phyloP scores from a whole-genome alignment of 2,113 vertebrate species.

The Oncorhynchus clarkii region DNA sequence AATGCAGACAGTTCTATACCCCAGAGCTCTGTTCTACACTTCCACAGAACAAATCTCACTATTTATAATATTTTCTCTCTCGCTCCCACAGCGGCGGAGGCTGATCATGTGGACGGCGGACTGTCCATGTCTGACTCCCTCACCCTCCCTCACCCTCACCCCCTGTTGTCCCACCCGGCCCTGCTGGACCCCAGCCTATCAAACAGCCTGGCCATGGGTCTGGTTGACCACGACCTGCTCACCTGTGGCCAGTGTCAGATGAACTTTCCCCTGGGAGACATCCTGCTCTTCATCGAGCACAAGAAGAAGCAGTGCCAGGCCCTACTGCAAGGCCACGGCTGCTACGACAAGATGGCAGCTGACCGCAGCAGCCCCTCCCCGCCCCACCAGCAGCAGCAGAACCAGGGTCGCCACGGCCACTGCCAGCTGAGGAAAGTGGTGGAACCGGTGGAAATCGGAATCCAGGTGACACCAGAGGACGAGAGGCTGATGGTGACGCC shows the following conservation, averaged over 20 bases:
- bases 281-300: conserved; percentile 99
- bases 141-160: conserved; percentile 17
- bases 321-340: conserved; percentile 71
- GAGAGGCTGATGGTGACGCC: conserved; percentile 77
- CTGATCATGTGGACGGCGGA: conserved; percentile 87
- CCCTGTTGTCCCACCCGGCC: conserved; percentile 60
- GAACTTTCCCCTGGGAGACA: conserved; percentile 96
- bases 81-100: conserved; percentile 75
- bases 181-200: conserved; percentile 77
- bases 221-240: conserved; percentile 90
- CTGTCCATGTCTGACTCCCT: conserved; percentile 74
- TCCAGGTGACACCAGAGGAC: conserved; percentile 94
- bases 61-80: neutral
- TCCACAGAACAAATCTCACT: neutral
- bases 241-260: conserved; percentile 98
- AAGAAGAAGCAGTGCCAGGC: conserved; percentile 95
- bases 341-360: conserved; percentile 91
- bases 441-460: conserved; percentile 95
- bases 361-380: conserved; percentile 82
- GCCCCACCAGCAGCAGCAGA: conserved; percentile 63
- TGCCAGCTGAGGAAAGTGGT: conserved; percentile 90
- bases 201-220: conserved; percentile 72
- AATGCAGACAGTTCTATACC: conserved; percentile 4
- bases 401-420: neutral
- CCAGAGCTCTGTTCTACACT: neutral